Evolutionary conservation across 64 coral and sea anemone genomes (phyloP), one percentile per base, ranked within the genome.

Genomic region (Stichodactyla mertensii): DNA sequence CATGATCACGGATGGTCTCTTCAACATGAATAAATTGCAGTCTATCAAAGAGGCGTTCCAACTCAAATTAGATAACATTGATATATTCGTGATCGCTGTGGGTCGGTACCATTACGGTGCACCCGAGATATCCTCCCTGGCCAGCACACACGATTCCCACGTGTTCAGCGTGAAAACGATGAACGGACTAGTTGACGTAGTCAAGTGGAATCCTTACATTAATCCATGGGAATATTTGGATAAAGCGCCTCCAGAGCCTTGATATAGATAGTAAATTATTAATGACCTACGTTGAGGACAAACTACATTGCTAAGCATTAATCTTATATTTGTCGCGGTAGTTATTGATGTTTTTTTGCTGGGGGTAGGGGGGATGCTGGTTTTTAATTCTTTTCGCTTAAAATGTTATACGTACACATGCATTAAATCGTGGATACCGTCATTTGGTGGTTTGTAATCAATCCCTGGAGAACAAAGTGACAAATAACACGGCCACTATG

Each of bases 41-140:
- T 55, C 60, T 16, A 52, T 85, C 27, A 61, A 61, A 52, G 19
- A 58, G 10, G 83, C 83, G 4, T 24, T 85, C 16, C 4, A 85
- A 19, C 83, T 85, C 23, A 85, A 62, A 85, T 10, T 85, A 23
- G 27, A 64, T 24, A 55, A 85, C 83, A 85, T 28, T 27, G 83
- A 85, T 7, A 85, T 85, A 18, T 85, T 85, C 23, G 83, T 85
- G 83, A 55, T 85, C 14, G 83, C 83, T 22, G 80, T 85, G 15
- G 83, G 83, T 4, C 83, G 83, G 16, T 85, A 85, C 83, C 45
- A 13, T 3, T 85, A 85, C 15, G 83, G 83, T 36, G 53, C 56
- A 4, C 24, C 55, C 10, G 55, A 61, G 56, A 85, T 85, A 52
- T 85, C 83, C 51, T 59, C 56, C 55, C 83, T 85, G 18, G 55